These are phyloP conservation scores for Stegodyphus dumicola DNA, from an alignment of 1,140 invertebrate genomes.

Conservation along the genomic window DNA sequence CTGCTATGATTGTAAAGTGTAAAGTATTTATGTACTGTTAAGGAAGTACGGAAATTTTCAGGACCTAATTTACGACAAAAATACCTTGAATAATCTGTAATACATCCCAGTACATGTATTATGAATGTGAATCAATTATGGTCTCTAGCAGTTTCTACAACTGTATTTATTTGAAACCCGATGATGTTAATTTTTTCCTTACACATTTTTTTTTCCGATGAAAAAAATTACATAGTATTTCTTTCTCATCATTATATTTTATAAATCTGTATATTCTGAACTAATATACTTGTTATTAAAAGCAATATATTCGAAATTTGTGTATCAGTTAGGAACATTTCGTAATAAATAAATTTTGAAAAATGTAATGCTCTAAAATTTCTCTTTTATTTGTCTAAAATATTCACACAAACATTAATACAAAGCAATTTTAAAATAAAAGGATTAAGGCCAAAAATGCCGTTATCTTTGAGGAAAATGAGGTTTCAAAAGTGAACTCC, in stretches of 20 bases:
- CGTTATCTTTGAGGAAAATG: no score
- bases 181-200: background rate
- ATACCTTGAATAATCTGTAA: conserved; percentile 23
- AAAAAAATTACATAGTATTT: conserved; percentile 30
- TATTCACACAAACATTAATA: no score
- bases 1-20: conserved; percentile 47
- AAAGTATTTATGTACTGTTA: conserved; percentile 61
- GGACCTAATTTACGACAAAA: conserved; percentile 37
- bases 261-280: conserved; percentile 35
- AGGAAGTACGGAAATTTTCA: conserved; percentile 41
- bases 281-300: conserved; percentile 47
- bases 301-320: conserved; percentile 50
- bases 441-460: no score
- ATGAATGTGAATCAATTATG: conserved; percentile 8
- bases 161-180: conserved; percentile 33
- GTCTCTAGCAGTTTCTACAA: background rate
- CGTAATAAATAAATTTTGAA: conserved; percentile 53
- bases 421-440: no score
- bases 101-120: conserved; percentile 14
- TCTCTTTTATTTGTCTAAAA: background rate
- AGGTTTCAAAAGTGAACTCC: no score
- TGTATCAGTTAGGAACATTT: conserved; percentile 46
- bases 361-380: background rate
- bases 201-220: conserved; percentile 1
- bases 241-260: conserved; percentile 34